Conservation (phyloP, 2,113 vertebrate genomes). For the Camarhynchus parvulus region DNA sequence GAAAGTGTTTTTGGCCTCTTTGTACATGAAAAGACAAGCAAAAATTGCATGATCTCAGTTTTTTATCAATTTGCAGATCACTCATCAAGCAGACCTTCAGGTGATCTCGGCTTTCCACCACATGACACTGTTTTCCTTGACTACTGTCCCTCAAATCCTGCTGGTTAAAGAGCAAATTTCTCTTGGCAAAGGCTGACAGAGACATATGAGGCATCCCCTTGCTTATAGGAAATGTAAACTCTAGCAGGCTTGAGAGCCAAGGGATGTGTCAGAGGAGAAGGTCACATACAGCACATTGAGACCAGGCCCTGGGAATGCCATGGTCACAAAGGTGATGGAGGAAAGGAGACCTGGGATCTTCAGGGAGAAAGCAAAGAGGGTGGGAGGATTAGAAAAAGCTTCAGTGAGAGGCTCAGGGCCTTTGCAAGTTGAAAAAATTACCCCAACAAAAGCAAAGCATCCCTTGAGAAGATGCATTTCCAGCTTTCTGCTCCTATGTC, state of each 20-base stretch:
- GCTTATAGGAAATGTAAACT: slow-evolving; percentile 23
- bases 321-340: neutral
- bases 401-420: neutral
- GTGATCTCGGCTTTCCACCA: neutral
- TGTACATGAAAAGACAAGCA: neutral
- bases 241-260: neutral
- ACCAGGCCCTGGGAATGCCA: neutral
- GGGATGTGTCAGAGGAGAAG: slow-evolving; percentile 9
- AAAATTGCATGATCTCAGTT: neutral
- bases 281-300: slow-evolving; percentile 35
- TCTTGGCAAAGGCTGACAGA: neutral
- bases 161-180: slow-evolving; percentile 19
- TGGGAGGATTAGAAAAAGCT: neutral
- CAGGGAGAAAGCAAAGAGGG: neutral
- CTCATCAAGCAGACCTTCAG: neutral
- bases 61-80: neutral
- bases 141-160: neutral
- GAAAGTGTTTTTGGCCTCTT: neutral
- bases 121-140: neutral
- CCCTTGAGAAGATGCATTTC: neutral
- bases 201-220: neutral
- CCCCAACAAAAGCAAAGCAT: neutral
- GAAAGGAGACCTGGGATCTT: neutral
- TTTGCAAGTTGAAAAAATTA: neutral
- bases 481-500: neutral